phyloP scores from a whole-genome alignment of 1,140 invertebrate genomes.

The Neelides sp. region DNA sequence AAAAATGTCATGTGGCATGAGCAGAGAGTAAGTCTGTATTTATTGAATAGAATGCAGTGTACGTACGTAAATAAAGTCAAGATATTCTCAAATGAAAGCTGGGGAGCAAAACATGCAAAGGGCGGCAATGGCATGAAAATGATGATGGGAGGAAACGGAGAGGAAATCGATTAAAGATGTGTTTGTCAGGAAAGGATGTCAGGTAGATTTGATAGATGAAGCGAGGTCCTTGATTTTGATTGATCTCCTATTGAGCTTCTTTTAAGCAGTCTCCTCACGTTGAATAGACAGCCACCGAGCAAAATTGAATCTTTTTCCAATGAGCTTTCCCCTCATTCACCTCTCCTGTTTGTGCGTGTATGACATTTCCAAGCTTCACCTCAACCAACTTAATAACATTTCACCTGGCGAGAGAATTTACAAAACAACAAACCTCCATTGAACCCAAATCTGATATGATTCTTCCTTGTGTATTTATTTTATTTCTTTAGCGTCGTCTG shows the following conservation, averaged over 20 bases:
- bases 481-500: too few relatives aligned
- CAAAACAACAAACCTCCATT: background rate
- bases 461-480: too few relatives aligned
- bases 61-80: too few relatives aligned
- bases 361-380: background rate
- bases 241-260: slow-evolving; percentile 6
- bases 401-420: background rate
- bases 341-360: background rate
- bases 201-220: slow-evolving; percentile 17
- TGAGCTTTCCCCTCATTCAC: background rate
- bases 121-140: too few relatives aligned
- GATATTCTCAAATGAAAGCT: too few relatives aligned
- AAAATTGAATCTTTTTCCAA: slow-evolving; percentile 1
- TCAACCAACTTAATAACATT: background rate
- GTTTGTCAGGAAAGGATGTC: slow-evolving; percentile 8
- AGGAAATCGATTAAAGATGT: slow-evolving; percentile 15
- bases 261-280: background rate
- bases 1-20: too few relatives aligned
- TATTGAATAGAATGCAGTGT: too few relatives aligned
- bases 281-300: background rate
- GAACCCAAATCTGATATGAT: too few relatives aligned
- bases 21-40: too few relatives aligned
- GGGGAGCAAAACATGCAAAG: too few relatives aligned
- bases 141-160: slow-evolving; percentile 13
- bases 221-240: slow-evolving; percentile 14